Base-by-base conservation (phyloP, 2,888 invertebrate genomes). In the Agriopis marginaria region DNA sequence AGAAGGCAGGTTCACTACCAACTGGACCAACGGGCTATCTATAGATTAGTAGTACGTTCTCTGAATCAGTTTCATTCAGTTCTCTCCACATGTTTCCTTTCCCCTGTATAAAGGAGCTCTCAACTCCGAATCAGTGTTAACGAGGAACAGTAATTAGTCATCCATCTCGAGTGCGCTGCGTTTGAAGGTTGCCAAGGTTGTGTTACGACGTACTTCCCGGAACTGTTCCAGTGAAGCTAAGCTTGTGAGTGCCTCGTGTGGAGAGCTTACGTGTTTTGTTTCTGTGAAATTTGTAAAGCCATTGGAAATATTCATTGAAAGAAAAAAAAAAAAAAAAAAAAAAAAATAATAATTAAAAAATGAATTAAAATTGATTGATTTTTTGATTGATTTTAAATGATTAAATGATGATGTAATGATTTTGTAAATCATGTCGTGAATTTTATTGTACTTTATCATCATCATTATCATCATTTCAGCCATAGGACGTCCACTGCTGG, bases 71-170 rank as follows among this genome's bases (percentile, higher is more conserved):
- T 50, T 17, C 17, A 50, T 17, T 10, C 17, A 8, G 6, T 17
- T 1, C 17, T 6, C 50, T 50, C 5, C 10, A 32, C 32, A 32
- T 5, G 4, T 32, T 32, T 32, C 32, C 32, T 32, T 32, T 32
- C 32, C 32, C 32, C 3, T 32, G 32, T 32, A 32, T 32, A 32
- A 32, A 32, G 32, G 32, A 32, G 39, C 54, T 39, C 40, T n/a
- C 17, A n/a, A 40, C 45, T 49, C 9, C 44, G 53, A 64, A 61
- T 69, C 64, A 64, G 14, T 32, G 64, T 17, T 69, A 61, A 69
- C 59, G 64, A 55, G 63, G 40, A 40, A 3, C 42, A n/a, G 68
- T 64, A 64, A 69, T 69, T 69, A 69, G 68, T 69, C 68, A 69
- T 69, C 64, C 68, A 56, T 62, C 61, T 54, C 59, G 58, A 62